Conservation (phyloP, 2,888 invertebrate species). For the Frankliniella intonsa region DNA sequence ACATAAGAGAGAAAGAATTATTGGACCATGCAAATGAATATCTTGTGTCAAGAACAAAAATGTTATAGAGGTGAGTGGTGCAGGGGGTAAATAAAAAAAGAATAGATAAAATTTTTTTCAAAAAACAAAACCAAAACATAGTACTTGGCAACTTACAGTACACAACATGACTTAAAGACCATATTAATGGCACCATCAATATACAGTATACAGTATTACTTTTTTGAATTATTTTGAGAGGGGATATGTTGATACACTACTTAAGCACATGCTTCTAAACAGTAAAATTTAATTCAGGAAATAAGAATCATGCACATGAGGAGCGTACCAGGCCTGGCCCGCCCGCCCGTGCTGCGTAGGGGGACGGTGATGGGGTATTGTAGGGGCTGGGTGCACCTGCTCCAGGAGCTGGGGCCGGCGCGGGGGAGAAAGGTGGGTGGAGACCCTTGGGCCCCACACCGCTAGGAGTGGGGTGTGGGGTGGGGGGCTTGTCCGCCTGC, state of each 20-base stretch:
- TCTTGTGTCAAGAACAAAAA: background rate
- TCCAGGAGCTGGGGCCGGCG: constrained; percentile 8
- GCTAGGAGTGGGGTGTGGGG: constrained; percentile 52
- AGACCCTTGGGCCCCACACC: constrained; percentile 15
- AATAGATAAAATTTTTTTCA: no score
- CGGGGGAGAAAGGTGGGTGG: constrained; percentile 11
- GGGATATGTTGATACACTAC: background rate
- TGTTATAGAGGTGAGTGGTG: no score
- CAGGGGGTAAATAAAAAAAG: no score
- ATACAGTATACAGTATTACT: no score
- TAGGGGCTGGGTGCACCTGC: constrained; percentile 1
- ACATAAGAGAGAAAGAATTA: background rate
- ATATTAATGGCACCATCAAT: no score
- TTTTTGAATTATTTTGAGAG: no score
- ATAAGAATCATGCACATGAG: background rate
- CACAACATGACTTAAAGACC: background rate
- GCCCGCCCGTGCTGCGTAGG: constrained; percentile 41
- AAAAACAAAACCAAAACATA: no score
- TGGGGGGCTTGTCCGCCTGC: constrained; percentile 51
- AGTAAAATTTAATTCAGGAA: background rate
- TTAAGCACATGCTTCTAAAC: background rate
- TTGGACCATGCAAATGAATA: background rate
- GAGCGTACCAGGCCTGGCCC: constrained; percentile 36
- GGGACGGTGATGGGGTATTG: constrained; percentile 44
- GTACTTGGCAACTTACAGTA: background rate